These are phyloP conservation scores for Chaetophractus vellerosus DNA, from an alignment of 2,797 vertebrate species.

Conservation along the genomic window DNA sequence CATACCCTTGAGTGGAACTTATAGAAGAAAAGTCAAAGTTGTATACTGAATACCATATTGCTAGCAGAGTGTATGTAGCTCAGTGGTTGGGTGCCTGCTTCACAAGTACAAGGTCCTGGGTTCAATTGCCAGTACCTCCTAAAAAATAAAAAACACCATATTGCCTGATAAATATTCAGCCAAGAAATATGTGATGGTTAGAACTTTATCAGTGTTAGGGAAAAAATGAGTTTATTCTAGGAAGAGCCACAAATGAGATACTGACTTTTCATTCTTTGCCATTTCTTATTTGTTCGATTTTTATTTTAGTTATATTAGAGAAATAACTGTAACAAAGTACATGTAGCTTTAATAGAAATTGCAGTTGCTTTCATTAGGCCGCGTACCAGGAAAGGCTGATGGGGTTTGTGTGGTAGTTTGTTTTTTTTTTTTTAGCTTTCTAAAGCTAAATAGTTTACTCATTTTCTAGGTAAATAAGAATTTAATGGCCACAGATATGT, in stretches of 20 bases:
- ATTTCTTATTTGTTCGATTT: slow-evolving; percentile 33
- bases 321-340: neutral
- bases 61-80: no score
- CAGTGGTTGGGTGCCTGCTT: no score
- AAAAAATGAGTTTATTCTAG: slow-evolving; percentile 10
- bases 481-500: neutral
- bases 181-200: neutral
- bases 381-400: neutral
- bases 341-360: neutral
- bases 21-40: neutral
- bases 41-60: neutral
- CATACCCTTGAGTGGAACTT: neutral
- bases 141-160: no score
- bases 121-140: no score
- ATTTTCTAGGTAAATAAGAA: slow-evolving; percentile 3
- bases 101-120: no score
- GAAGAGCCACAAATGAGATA: neutral
- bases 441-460: neutral
- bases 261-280: neutral
- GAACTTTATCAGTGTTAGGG: neutral
- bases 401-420: neutral
- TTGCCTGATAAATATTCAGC: neutral
- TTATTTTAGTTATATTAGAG: neutral
- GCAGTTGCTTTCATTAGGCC: neutral
- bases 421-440: neutral